Base-by-base conservation (phyloP, 2,797 vertebrate genomes). In the Acipenser ruthenus region DNA sequence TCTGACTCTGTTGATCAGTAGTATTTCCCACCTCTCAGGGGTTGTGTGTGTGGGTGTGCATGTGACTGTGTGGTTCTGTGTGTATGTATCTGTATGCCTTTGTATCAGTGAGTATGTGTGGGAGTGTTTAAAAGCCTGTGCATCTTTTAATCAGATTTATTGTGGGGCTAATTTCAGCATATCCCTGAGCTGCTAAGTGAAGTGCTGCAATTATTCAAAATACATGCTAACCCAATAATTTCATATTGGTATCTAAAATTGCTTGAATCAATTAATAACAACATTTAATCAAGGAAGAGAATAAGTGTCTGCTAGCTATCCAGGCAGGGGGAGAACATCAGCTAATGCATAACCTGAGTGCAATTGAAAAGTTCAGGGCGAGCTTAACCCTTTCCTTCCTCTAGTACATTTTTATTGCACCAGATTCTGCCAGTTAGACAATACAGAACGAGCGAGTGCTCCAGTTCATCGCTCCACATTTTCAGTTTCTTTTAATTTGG, bases 201-300 rank as follows among this genome's bases (percentile, higher is more conserved):
- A 72, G 62, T 69, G 49, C 56, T 53, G 62, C 62, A 67, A 72
- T 72, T 72, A 69, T 62, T 72, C 23, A 60, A 67, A 67, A 72
- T 69, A 65, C 68, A 67, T 62, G 58, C 65, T 69, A 72, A 65
- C 68, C 68, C 65, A 66, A 69, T 72, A 69, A 72, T 67, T 72
- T 67, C 62, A 62, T 72, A 68, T 69, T 69, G 68, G 62, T 65
- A 58, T 69, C 62, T 48, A 13, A 72, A 72, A 69, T 65, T 64
- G 62, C 71, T 67, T 49, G 10, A 65, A 67, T 50, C 59, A 69
- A 72, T 72, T 56, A 69, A 72, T 72, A 72, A 72, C 65, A 62
- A 47, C 65, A 52, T 67, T 67, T 72, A 72, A 72, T 69, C 68
- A 72, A 18, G 65, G 52, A 59, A 62, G 56, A 37, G 60, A 62